A percentile compares a stretch with the other conserved stretches of the same genome.
Evolutionary conservation across 1,140 invertebrate species (phyloP).

Genomic region (Coboldia fuscipes): DNA sequence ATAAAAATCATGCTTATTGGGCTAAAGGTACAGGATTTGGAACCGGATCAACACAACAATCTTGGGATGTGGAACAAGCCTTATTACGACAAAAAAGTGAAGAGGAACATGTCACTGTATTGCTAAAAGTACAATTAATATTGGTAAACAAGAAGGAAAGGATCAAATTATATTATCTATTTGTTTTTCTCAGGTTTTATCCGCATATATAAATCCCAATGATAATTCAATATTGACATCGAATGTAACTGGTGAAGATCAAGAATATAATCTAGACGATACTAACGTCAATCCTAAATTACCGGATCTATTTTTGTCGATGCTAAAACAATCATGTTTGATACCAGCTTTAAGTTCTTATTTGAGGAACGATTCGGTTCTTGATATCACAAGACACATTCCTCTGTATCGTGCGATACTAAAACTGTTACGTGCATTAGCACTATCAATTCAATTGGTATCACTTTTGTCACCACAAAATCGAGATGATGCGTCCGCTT

Average conservation of each 20-base stretch:
- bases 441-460: conserved; percentile 40
- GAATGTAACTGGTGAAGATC: conserved; percentile 18
- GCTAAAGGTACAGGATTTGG: conserved; percentile 90
- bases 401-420: conserved; percentile 72
- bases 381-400: conserved; percentile 89
- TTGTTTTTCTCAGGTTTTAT: conserved; percentile 45
- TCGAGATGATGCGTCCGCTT: conserved; percentile 20
- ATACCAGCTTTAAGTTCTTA: conserved; percentile 78
- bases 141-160: background rate
- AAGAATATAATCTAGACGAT: conserved; percentile 15
- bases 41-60: conserved; percentile 82
- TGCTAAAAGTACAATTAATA: conserved; percentile 30
- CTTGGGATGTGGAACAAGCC: conserved; percentile 89
- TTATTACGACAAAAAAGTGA: conserved; percentile 70
- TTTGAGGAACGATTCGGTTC: conserved; percentile 79
- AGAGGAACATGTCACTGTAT: conserved; percentile 79
- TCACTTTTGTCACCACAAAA: conserved; percentile 38
- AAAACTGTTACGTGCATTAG: conserved; percentile 57
- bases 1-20: conserved; percentile 80
- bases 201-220: conserved; percentile 69
- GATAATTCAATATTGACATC: conserved; percentile 30
- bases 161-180: background rate
- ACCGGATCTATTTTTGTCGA: conserved; percentile 45
- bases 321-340: conserved; percentile 62
- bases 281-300: conserved; percentile 30